Base-by-base conservation (phyloP, 2,888 invertebrate genomes). In the Furcula furcula region DNA sequence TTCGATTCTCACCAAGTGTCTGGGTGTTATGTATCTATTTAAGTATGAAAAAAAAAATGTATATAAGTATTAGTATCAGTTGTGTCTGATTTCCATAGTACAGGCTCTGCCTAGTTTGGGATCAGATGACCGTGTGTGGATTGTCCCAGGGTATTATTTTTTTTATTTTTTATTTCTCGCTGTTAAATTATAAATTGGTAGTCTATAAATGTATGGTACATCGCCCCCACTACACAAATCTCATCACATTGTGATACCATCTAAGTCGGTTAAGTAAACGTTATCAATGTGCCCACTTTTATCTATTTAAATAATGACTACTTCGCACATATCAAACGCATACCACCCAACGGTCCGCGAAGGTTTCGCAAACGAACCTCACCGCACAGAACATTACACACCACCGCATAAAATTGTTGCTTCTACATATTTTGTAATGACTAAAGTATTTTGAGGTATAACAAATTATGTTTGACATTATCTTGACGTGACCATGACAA, bases 381-480 rank as follows among this genome's bases (percentile, higher is more conserved):
- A 29, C 25, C 25, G 16, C 43, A 38, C 40, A 38, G 55, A 55
- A 45, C 48, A 42, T 50, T 50, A 53, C 55, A 43, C 48, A 46
- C 46, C 39, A 36, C 47, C 39, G 39, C 47, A 49, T 47, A 52
- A 55, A n/a, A 44, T 49, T 57, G 47, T 49, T 40, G 26, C 36
- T 37, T 46, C 45, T 42, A 54, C 41, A 26, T 32, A 45, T 56
- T 55, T 57, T 49, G 55, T 46, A 55, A 55, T 45, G 32, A 27
- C 43, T 34, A 54, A 54, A 56, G 56, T 56, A 56, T 51, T 51
- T 46, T 54, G 35, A 33, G 41, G 50, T 44, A 50, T 53, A 53
- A 46, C 56, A 46, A 55, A 55, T 40, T 47, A 40, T 45, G 47
- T 55, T 50, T 48, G 54, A 51, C 55, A 55, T 48, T 55, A 56